Evolutionary conservation across 2,888 invertebrate genomes (phyloP).

Genomic region (Mimachlamys varia): DNA sequence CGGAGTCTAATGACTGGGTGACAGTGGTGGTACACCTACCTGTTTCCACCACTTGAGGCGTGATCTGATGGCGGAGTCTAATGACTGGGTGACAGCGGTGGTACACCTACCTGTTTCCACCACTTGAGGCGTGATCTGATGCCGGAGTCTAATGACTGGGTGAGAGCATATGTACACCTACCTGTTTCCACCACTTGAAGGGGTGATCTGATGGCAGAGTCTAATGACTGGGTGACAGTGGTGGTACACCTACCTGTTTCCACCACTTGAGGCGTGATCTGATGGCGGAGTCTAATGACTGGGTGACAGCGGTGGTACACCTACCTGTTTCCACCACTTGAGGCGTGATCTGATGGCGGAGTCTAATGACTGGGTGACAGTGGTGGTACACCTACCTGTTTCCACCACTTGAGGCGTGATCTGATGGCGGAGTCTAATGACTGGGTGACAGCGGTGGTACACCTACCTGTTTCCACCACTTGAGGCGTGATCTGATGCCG

Average conservation of each 20-base stretch:
- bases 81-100: conserved; percentile 66
- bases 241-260: conserved; percentile 67
- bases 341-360: conserved; percentile 66
- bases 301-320: conserved; percentile 59
- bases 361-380: conserved; percentile 67
- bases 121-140: conserved; percentile 67
- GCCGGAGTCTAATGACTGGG: conserved; percentile 69
- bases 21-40: conserved; percentile 63
- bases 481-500: conserved; percentile 65
- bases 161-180: conserved; percentile 51
- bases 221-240: conserved; percentile 67
- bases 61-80: conserved; percentile 65
- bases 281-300: conserved; percentile 69
- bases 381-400: conserved; percentile 66
- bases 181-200: conserved; percentile 75
- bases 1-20: conserved; percentile 68
- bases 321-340: conserved; percentile 75
- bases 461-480: conserved; percentile 74
- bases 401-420: conserved; percentile 72
- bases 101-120: conserved; percentile 70
- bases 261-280: conserved; percentile 71
- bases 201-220: conserved; percentile 65
- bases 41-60: conserved; percentile 74
- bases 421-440: conserved; percentile 69
- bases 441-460: conserved; percentile 60